These are phyloP conservation scores for Caenorhabditis inopinata DNA, from an alignment of 1,140 invertebrate species.

Conservation along the genomic window DNA sequence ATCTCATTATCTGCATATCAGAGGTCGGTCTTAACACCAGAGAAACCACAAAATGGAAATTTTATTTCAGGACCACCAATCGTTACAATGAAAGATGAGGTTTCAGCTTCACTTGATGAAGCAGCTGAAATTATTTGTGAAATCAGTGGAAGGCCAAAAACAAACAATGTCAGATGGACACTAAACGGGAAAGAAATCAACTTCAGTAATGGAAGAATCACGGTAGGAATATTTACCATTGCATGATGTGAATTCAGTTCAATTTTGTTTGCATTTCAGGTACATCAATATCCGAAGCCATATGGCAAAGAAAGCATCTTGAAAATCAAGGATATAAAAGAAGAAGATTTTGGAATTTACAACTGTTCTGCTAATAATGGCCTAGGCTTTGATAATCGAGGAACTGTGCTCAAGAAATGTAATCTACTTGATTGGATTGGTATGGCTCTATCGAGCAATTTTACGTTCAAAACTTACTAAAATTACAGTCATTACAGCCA, in stretches of 20 bases:
- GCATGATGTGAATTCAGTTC: too few species aligned
- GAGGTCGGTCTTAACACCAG: constrained; percentile 54
- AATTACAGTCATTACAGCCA: constrained; percentile 29
- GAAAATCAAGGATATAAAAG: constrained; percentile 47
- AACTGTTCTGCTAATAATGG: constrained; percentile 56
- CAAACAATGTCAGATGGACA: constrained; percentile 45
- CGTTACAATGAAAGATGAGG: constrained; percentile 32
- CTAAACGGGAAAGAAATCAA: constrained; percentile 43
- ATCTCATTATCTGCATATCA: constrained; percentile 55
- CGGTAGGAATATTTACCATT: background rate
- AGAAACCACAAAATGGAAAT: background rate
- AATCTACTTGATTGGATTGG: constrained; percentile 37
- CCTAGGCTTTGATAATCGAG: constrained; percentile 45
- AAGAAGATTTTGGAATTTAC: constrained; percentile 52
- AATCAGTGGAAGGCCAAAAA: constrained; percentile 46
- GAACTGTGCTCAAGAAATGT: constrained; percentile 35
- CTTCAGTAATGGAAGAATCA: constrained; percentile 41
- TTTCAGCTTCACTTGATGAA: constrained; percentile 22
- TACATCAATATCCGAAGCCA: constrained; percentile 49
- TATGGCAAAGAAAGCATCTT: constrained; percentile 53
- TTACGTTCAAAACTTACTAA: background rate
- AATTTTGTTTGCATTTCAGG: constrained; percentile 35
- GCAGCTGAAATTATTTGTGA: constrained; percentile 38
- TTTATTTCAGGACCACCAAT: constrained; percentile 37
- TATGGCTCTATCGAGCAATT: background rate